phyloP scores from a whole-genome alignment of 92 coral and sea anemone species.

The Epizoanthus stellaris region DNA sequence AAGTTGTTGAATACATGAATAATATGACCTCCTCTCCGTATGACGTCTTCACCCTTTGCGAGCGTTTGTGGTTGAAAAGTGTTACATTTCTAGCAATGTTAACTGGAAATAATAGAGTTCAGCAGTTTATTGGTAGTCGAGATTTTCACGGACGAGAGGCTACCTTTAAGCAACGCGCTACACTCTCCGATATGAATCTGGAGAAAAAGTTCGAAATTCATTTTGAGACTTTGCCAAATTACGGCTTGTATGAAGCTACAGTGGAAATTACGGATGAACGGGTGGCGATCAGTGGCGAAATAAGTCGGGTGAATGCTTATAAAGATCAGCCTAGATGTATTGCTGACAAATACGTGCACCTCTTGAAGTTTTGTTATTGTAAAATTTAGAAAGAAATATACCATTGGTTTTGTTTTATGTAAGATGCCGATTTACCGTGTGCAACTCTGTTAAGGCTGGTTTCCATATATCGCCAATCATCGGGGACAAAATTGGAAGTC shows the following conservation, averaged over 20 bases:
- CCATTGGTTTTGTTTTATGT: not conserved
- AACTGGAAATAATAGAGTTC: conserved; percentile 21
- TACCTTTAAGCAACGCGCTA: not conserved
- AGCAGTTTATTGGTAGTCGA: conserved; percentile 5
- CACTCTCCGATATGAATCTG: conserved; percentile 16
- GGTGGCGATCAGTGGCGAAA: conserved; percentile 26
- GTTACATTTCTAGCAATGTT: conserved; percentile 19
- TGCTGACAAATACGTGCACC: conserved; percentile 10
- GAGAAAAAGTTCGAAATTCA: conserved; percentile 32
- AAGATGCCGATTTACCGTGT: too few species aligned
- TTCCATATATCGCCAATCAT: too few species aligned
- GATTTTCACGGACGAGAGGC: conserved; percentile 31
- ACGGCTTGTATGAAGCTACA: conserved; percentile 34
- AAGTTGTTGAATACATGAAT: conserved; percentile 25
- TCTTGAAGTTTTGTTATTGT: conserved; percentile 31
- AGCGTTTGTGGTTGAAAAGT: conserved; percentile 1
- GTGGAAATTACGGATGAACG: not conserved
- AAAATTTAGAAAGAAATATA: not conserved
- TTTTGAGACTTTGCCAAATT: conserved; percentile 33
- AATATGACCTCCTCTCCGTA: conserved; percentile 26
- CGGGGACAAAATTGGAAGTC: too few species aligned
- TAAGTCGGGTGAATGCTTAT: conserved; percentile 28
- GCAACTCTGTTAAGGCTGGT: too few species aligned
- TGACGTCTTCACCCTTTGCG: not conserved
- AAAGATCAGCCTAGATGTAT: conserved; percentile 28